Base-by-base conservation (phyloP, 1,140 invertebrate genomes). In the Odontomachus brunneus region DNA sequence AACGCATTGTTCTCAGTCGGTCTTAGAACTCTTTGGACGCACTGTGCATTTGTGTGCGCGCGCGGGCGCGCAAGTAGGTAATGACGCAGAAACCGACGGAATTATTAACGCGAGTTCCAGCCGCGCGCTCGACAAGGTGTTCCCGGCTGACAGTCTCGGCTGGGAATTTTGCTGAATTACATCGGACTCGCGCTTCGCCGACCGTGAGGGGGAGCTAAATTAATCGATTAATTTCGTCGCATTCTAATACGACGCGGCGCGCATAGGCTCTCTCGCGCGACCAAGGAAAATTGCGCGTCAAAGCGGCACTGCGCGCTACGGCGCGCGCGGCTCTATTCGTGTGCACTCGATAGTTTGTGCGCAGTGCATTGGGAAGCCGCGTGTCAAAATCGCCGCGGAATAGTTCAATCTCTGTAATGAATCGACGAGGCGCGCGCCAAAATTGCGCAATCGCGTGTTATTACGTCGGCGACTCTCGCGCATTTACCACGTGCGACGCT, bases 151-250 rank as follows among this genome's bases (percentile, higher is more conserved):
- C 63, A 71, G 59, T 57, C 72, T 55, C 59, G 44, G 57, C 62
- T 84, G 78, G 84, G 82, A 82, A 73, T 81, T 86, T 80, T 71
- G 55, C 78, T 67, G 76, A 86, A 84, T 86, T 86, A 75, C 75
- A 74, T 85, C 65, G 26, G 65, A 71, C 65, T 85, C 49, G 82
- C 53, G 84, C 75, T 74, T 73, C 75, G 62, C 29, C 63, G 57
- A 49, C 71, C 44, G 22, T 80, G 33, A 83, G 82, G 66, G 82
- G 66, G 76, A 59, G 85, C 63, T 74, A 60, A 82, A 85, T 86
- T 83, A 85, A 87, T 87, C 76, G 78, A 87, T 87, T 82, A 76
- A 87, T 87, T 72, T 72, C 65, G 38, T 87, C 48, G 59, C 44
- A 67, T 26, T 78, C 26, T 84, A 69, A 83, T 65, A 83, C 57